A percentile compares a stretch with the other conserved stretches of the same genome.
Conservation (phyloP, 2,113 vertebrate genomes). For the Embiotoca jacksoni region DNA sequence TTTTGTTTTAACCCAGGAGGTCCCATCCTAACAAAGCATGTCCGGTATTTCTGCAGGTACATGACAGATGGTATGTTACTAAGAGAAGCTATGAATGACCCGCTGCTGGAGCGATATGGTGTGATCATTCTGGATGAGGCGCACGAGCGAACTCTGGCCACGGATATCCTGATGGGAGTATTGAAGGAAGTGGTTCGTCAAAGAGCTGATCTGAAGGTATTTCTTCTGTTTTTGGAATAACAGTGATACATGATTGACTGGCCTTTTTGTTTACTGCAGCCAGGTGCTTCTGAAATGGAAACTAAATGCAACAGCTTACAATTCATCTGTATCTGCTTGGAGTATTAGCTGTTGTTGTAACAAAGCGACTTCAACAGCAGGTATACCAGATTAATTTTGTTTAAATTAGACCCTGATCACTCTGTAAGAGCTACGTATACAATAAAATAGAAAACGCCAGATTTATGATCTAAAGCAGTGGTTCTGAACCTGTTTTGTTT, state of each 20-base stretch:
- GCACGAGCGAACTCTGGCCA: constrained; percentile 97
- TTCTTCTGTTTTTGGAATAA: not conserved
- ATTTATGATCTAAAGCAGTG: too few species aligned
- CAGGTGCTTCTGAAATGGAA: too few species aligned
- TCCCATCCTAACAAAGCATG: not conserved
- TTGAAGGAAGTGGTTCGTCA: constrained; percentile 98
- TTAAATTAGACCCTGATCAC: too few species aligned
- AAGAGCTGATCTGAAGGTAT: constrained; percentile 95
- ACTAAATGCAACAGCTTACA: too few species aligned
- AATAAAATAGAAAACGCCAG: too few species aligned
- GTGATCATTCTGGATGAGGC: constrained; percentile 99
- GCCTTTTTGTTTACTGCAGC: not conserved
- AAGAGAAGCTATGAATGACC: constrained; percentile 99
- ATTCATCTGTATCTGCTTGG: too few species aligned
- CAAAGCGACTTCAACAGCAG: too few species aligned
- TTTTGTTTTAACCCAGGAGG: not conserved
- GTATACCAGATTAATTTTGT: too few species aligned
- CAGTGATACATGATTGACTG: not conserved
- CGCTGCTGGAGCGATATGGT: constrained; percentile 95
- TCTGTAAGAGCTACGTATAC: too few species aligned
- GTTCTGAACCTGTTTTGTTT: too few species aligned
- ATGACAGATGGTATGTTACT: constrained; percentile 99
- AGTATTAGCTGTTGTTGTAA: too few species aligned
- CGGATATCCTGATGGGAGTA: constrained; percentile 99
- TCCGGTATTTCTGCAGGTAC: constrained; percentile 84